Percentiles rank a stretch among this genome's conserved stretches.
phyloP scores from a whole-genome alignment of 1,140 invertebrate species.

The Centruroides vittatus region DNA sequence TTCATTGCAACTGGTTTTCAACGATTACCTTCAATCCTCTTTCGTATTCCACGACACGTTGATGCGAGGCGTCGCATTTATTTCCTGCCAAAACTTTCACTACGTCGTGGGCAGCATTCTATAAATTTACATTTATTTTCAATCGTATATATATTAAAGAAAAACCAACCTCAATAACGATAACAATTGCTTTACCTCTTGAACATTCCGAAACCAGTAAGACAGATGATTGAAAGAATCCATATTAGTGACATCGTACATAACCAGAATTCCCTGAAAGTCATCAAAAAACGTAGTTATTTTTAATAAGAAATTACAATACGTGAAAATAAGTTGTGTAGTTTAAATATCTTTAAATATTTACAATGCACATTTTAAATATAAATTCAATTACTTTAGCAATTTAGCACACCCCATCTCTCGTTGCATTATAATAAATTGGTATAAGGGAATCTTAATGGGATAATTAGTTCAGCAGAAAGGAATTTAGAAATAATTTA shows the following conservation, averaged over 20 bases:
- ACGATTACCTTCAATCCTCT: constrained; percentile 54
- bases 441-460: too few relatives aligned
- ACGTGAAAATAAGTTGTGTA: too few relatives aligned
- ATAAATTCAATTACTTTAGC: too few relatives aligned
- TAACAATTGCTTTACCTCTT: constrained; percentile 43
- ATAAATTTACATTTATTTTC: constrained; percentile 13
- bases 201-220: constrained; percentile 72
- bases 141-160: not conserved
- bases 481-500: too few relatives aligned
- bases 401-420: too few relatives aligned
- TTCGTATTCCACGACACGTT: constrained; percentile 56
- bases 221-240: constrained; percentile 74
- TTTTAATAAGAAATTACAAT: too few relatives aligned
- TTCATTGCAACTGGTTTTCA: too few relatives aligned
- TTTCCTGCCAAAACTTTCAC: constrained; percentile 70
- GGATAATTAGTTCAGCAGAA: too few relatives aligned
- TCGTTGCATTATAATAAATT: too few relatives aligned
- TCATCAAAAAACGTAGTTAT: not conserved
- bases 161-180: not conserved
- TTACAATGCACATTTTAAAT: too few relatives aligned
- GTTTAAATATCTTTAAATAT: too few relatives aligned
- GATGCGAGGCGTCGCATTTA: constrained; percentile 59
- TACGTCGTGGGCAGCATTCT: constrained; percentile 73
- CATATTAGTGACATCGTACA: constrained; percentile 73
- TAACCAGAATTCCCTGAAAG: constrained; percentile 58